A percentile compares a stretch with the other conserved stretches of the same genome.
These are phyloP conservation scores for Penaeus chinensis DNA, from an alignment of 1,140 invertebrate genomes.

Conservation along the genomic window DNA sequence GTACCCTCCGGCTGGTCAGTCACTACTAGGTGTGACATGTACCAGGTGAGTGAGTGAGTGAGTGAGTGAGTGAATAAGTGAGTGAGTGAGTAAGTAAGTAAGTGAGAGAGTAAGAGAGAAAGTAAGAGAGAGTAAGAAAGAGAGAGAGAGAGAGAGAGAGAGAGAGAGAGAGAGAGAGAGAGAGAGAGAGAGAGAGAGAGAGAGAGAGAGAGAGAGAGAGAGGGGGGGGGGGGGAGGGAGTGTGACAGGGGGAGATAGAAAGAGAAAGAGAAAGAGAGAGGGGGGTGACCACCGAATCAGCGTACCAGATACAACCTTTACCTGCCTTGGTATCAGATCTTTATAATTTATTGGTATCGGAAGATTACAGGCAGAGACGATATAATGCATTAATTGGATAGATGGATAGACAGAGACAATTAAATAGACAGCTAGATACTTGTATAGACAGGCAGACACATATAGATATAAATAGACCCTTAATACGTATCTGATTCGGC, in stretches of 20 bases:
- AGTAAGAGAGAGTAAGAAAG: constrained; percentile 7
- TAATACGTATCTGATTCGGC: no score
- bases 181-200: constrained; percentile 3
- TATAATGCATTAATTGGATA: no score
- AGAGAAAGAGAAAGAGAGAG: background rate
- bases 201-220: background rate
- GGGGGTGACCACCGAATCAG: no score
- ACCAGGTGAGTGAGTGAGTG: background rate
- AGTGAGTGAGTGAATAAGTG: background rate
- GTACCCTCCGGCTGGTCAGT: background rate
- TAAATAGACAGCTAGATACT: no score
- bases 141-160: constrained; percentile 23
- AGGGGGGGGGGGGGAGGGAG: background rate
- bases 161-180: background rate
- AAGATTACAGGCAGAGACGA: no score
- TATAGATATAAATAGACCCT: no score
- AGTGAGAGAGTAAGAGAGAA: background rate
- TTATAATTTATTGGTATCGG: no score
- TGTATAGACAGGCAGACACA: no score
- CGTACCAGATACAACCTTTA: no score
- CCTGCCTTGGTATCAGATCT: no score
- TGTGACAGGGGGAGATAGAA: constrained; percentile 1
- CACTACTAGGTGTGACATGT: background rate
- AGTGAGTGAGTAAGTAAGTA: background rate
- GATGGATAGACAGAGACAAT: no score